phyloP scores from a whole-genome alignment of 1,140 invertebrate genomes.

The fruit fly (Drosophila melanogaster) region DNA sequence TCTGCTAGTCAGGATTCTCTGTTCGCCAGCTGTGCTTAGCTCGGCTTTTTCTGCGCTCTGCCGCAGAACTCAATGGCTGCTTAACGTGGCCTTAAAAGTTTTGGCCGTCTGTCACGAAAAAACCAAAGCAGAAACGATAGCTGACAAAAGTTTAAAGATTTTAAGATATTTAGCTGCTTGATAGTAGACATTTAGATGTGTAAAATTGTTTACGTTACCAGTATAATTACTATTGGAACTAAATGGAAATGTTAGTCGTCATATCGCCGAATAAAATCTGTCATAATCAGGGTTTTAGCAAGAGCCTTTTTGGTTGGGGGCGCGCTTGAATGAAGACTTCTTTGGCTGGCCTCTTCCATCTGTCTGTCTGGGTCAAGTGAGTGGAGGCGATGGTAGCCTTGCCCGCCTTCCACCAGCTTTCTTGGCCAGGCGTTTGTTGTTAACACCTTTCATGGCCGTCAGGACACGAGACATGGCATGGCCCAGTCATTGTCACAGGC shows the following conservation, averaged over 20 bases:
- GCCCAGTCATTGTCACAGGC: slow-evolving; percentile 51
- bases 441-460: slow-evolving; percentile 75
- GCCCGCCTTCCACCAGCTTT: slow-evolving; percentile 32
- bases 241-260: not conserved
- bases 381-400: slow-evolving; percentile 47
- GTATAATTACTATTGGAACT: not conserved
- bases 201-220: not conserved
- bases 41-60: slow-evolving; percentile 48
- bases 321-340: slow-evolving; percentile 37
- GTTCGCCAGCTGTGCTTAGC: slow-evolving; percentile 50
- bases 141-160: not conserved
- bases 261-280: slow-evolving; percentile 6
- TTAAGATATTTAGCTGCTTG: not conserved
- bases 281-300: slow-evolving; percentile 33
- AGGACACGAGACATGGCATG: slow-evolving; percentile 35
- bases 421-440: slow-evolving; percentile 53
- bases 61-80: slow-evolving; percentile 18
- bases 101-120: slow-evolving; percentile 68
- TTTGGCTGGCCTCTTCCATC: slow-evolving; percentile 24
- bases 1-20: slow-evolving; percentile 20
- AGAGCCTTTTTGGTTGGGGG: slow-evolving; percentile 5
- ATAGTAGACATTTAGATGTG: not conserved
- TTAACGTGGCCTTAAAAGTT: slow-evolving; percentile 21
- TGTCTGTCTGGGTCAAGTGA: slow-evolving; percentile 68
- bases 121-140: slow-evolving; percentile 42